These are phyloP conservation scores for Cephalotes varians DNA, from an alignment of 2,888 invertebrate species.

Conservation along the genomic window DNA sequence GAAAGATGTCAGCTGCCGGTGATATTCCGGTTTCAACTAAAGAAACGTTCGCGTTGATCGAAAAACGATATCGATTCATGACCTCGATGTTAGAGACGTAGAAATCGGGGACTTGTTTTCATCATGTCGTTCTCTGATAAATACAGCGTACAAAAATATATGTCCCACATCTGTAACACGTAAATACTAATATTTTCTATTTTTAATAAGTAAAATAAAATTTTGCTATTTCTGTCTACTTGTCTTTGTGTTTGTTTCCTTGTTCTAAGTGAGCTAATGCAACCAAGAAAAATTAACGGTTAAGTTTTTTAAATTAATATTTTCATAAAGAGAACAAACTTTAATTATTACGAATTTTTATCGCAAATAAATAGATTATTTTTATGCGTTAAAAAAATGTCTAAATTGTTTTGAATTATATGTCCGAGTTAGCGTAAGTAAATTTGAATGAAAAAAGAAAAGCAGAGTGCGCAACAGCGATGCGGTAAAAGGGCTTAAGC, in stretches of 20 bases:
- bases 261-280: neutral
- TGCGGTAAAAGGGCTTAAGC: constrained; percentile 29
- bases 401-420: neutral
- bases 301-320: neutral
- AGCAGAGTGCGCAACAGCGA: constrained; percentile 1
- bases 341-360: neutral
- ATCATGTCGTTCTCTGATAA: constrained; percentile 8
- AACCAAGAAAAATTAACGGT: neutral
- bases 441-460: neutral
- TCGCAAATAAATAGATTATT: neutral
- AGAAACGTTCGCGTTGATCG: constrained; percentile 42
- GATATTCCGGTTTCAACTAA: constrained; percentile 42
- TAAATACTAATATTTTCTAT: constrained; percentile 8
- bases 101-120: constrained; percentile 18
- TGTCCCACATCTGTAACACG: neutral
- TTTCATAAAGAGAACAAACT: neutral
- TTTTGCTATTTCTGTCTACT: neutral
- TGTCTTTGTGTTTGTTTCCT: neutral
- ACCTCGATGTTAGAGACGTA: neutral
- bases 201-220: neutral
- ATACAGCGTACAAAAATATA: neutral
- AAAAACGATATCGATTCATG: constrained; percentile 49
- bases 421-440: neutral
- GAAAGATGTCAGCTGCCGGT: constrained; percentile 47
- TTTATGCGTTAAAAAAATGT: neutral